Percentiles rank a stretch among this genome's conserved stretches.
phyloP scores from a whole-genome alignment of 2,113 vertebrate species.

The Cyrtonyx montezumae region DNA sequence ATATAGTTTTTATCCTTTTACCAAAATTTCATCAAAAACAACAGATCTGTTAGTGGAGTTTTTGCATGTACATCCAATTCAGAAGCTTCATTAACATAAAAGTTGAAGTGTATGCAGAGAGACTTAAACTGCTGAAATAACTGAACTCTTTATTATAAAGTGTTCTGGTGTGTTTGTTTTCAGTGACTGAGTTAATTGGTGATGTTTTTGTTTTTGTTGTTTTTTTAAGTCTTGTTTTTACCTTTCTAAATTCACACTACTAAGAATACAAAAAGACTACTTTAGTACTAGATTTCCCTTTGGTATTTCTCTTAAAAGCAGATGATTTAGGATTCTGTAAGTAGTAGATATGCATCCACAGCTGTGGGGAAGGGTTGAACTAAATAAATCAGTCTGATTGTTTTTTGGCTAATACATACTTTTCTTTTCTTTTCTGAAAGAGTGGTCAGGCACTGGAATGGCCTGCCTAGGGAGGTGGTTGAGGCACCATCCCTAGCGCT shows the following conservation, averaged over 20 bases:
- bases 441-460: no score
- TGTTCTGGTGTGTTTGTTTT: neutral
- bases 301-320: neutral
- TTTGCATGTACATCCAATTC: neutral
- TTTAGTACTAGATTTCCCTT: neutral
- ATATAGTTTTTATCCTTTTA: neutral
- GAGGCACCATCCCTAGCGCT: no score
- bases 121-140: neutral
- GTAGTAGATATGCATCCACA: neutral
- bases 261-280: neutral
- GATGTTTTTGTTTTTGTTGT: neutral
- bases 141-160: neutral
- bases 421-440: no score
- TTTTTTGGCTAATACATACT: neutral
- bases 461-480: no score
- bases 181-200: neutral
- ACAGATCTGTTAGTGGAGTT: neutral
- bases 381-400: neutral
- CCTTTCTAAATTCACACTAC: neutral
- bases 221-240: neutral
- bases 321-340: neutral
- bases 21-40: neutral
- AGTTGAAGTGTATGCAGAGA: neutral
- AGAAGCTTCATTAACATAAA: neutral
- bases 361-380: neutral